phyloP scores from a whole-genome alignment of 2,113 vertebrate genomes.

The Strigops habroptila region DNA sequence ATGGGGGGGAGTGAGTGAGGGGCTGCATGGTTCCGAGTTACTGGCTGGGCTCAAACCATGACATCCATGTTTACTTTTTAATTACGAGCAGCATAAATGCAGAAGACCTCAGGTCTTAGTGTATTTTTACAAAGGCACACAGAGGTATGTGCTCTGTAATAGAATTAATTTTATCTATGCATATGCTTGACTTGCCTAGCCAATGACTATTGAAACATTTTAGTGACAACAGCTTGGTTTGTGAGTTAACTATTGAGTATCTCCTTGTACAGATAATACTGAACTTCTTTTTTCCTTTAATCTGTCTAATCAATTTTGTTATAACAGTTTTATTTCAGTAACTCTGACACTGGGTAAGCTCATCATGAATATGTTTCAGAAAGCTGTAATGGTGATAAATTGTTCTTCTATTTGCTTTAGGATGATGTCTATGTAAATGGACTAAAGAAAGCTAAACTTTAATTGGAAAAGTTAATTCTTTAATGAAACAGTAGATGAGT shows the following conservation, averaged over 20 bases:
- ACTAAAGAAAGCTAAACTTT: conserved; percentile 49
- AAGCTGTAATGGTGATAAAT: conserved; percentile 10
- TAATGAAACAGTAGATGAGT: conserved; percentile 20
- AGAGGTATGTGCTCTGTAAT: background rate
- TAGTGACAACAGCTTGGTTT: background rate
- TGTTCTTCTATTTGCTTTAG: conserved; percentile 39
- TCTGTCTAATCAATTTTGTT: background rate
- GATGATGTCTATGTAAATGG: conserved; percentile 21
- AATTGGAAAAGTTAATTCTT: conserved; percentile 54
- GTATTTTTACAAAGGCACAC: background rate
- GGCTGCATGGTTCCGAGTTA: too few relatives aligned
- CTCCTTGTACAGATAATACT: background rate
- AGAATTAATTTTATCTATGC: background rate
- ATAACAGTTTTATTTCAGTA: conserved; percentile 22
- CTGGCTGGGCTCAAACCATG: too few relatives aligned
- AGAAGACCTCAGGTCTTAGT: background rate
- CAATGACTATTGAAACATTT: background rate
- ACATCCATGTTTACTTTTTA: background rate
- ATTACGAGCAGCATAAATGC: background rate
- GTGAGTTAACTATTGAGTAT: background rate
- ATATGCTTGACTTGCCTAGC: background rate
- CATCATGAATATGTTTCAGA: background rate
- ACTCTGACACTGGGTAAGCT: background rate
- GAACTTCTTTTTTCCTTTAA: background rate
- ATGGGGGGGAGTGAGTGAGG: too few relatives aligned